phyloP scores from a whole-genome alignment of 2,888 invertebrate species.

The Brachypalpus laphriformis region DNA sequence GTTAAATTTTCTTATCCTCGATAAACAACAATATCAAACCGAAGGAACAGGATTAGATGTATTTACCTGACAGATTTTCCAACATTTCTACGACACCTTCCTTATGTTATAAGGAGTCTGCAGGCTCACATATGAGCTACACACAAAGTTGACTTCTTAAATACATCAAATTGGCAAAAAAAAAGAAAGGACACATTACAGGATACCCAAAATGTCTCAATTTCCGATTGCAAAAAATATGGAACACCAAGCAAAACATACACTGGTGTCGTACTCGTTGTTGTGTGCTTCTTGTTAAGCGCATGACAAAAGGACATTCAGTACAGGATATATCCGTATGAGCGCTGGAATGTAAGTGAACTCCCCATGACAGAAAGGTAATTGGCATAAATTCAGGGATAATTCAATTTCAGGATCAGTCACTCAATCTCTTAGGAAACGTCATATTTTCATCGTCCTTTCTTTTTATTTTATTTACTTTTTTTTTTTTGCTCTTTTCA shows the following conservation, averaged over 20 bases:
- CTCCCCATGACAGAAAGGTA: constrained; percentile 68
- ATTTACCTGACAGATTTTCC: constrained; percentile 71
- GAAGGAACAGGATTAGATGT: constrained; percentile 63
- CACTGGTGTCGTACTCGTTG: background rate
- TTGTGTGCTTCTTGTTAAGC: constrained; percentile 54
- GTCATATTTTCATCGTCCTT: constrained; percentile 71
- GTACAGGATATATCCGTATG: constrained; percentile 37
- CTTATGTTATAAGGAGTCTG: constrained; percentile 6
- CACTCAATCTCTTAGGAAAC: constrained; percentile 73
- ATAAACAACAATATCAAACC: constrained; percentile 55
- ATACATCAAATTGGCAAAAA: constrained; percentile 13
- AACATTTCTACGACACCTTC: constrained; percentile 51
- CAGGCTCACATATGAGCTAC: background rate
- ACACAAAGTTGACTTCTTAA: constrained; percentile 67
- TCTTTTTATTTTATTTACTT: background rate
- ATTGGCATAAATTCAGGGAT: constrained; percentile 74
- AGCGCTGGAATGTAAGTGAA: constrained; percentile 53
- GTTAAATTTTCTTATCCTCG: constrained; percentile 46
- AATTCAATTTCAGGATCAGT: constrained; percentile 74
- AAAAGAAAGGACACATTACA: constrained; percentile 6
- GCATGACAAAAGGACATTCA: constrained; percentile 74
- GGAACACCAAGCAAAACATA: background rate
- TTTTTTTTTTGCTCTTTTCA: constrained; percentile 41
- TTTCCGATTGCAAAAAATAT: constrained; percentile 60
- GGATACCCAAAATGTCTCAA: constrained; percentile 52